A percentile compares a stretch with the other conserved stretches of the same genome.
Evolutionary conservation across 2,797 vertebrate species (phyloP).

Genomic region (Neostethus bicornis): DNA sequence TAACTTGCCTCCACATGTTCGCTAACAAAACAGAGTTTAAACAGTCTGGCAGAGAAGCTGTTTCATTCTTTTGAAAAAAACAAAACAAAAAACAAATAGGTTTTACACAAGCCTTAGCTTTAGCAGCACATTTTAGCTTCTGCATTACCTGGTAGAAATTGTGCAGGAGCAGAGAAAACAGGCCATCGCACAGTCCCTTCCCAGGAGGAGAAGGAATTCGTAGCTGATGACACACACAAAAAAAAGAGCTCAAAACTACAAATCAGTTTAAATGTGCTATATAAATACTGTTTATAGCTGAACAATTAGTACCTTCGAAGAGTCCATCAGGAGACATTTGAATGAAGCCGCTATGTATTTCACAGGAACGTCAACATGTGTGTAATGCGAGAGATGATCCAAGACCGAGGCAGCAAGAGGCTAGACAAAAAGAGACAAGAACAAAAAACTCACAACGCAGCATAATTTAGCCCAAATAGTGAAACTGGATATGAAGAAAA

Average conservation of each 20-base stretch:
- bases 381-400: constrained; percentile 80
- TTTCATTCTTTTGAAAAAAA: constrained; percentile 67
- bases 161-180: constrained; percentile 83
- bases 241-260: accelerated
- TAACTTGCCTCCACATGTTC: constrained; percentile 77
- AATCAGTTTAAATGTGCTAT: not conserved
- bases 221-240: constrained; percentile 61
- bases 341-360: constrained; percentile 72
- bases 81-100: not conserved
- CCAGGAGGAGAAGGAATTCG: constrained; percentile 74
- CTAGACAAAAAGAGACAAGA: constrained; percentile 66
- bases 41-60: constrained; percentile 47
- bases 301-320: constrained; percentile 76
- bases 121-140: constrained; percentile 1
- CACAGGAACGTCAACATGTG: constrained; percentile 68
- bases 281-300: not conserved
- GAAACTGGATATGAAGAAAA: too few species aligned
- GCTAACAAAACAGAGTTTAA: constrained; percentile 77
- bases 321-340: constrained; percentile 60
- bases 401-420: constrained; percentile 84
- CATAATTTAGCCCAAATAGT: not conserved
- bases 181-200: constrained; percentile 86
- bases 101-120: not conserved
- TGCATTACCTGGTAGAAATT: constrained; percentile 79
- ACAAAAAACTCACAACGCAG: constrained; percentile 1